Percentiles rank a stretch among this genome's conserved stretches.
These are phyloP conservation scores for Aotus griseimembra DNA, from an alignment of 2,797 vertebrate species.

Conservation along the genomic window DNA sequence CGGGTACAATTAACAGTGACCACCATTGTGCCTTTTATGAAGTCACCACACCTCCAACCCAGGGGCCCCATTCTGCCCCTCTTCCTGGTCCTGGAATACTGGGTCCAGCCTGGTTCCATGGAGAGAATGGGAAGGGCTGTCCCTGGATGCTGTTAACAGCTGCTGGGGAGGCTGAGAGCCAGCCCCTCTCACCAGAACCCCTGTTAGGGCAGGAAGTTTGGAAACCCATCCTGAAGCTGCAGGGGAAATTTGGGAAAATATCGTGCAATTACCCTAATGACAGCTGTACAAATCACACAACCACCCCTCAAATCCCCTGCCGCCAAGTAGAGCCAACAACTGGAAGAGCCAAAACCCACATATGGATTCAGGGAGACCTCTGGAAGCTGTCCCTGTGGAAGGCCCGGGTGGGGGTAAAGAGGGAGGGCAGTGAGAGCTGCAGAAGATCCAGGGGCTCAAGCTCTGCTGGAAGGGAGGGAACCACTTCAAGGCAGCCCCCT, in stretches of 20 bases:
- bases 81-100: neutral
- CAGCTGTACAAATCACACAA: slow-evolving; percentile 80
- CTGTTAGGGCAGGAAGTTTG: slow-evolving; percentile 75
- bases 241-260: slow-evolving; percentile 80
- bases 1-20: neutral
- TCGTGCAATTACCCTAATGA: slow-evolving; percentile 80
- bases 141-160: slow-evolving; percentile 39
- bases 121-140: neutral
- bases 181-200: slow-evolving; percentile 55
- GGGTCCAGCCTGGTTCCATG: neutral
- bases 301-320: slow-evolving; percentile 69
- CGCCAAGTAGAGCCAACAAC: slow-evolving; percentile 65
- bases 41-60: neutral
- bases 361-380: slow-evolving; percentile 74
- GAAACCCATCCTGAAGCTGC: slow-evolving; percentile 74
- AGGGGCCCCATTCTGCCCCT: neutral
- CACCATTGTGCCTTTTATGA: neutral
- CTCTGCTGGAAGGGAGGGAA: neutral
- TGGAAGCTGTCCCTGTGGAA: slow-evolving; percentile 61
- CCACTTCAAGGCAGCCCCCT: neutral
- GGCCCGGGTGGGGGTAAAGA: neutral
- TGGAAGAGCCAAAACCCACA: slow-evolving; percentile 77
- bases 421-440: no score
- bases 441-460: neutral
- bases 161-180: slow-evolving; percentile 55